These are phyloP conservation scores for Dinoponera quadriceps DNA, from an alignment of 1,140 invertebrate species.

Conservation along the genomic window DNA sequence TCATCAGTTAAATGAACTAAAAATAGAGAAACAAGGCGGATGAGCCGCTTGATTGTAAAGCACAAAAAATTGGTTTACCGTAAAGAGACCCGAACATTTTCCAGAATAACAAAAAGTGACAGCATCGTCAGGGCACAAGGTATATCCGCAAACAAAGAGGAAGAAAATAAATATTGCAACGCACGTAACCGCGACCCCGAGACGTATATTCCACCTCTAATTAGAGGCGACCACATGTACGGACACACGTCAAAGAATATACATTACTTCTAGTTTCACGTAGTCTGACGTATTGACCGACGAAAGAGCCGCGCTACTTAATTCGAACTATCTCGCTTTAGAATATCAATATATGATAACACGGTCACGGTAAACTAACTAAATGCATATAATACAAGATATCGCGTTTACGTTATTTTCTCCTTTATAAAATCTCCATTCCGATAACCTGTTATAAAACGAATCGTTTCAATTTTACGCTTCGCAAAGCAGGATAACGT, in stretches of 20 bases:
- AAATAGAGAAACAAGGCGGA: slow-evolving; percentile 10
- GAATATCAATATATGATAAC: background rate
- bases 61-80: slow-evolving; percentile 26
- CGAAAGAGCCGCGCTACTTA: background rate
- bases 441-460: background rate
- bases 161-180: slow-evolving; percentile 12
- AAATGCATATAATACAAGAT: background rate
- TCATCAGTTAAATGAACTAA: slow-evolving; percentile 13
- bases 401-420: background rate
- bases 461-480: slow-evolving; percentile 15
- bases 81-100: slow-evolving; percentile 19
- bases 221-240: slow-evolving; percentile 1
- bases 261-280: background rate
- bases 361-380: background rate
- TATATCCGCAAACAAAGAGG: slow-evolving; percentile 10
- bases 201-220: slow-evolving; percentile 21
- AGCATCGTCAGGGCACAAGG: background rate
- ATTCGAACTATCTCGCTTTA: background rate
- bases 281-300: background rate
- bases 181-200: background rate
- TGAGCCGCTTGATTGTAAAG: slow-evolving; percentile 35
- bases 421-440: background rate
- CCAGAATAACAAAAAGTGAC: slow-evolving; percentile 21
- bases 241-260: slow-evolving; percentile 9
- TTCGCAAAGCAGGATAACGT: background rate